Conservation (phyloP, 2,113 vertebrate species). For the Blennius ocellaris region DNA sequence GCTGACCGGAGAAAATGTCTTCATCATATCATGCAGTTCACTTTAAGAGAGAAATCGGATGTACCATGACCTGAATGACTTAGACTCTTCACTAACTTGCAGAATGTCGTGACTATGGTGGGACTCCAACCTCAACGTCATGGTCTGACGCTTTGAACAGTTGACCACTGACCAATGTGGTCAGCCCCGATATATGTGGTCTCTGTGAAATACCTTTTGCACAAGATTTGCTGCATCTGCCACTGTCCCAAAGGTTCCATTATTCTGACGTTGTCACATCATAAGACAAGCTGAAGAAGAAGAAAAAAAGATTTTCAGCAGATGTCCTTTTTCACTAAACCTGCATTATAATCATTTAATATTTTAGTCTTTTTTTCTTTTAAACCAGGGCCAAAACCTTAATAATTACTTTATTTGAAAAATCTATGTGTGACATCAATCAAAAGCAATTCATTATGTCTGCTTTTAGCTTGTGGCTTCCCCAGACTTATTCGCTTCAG, state of each 20-base stretch:
- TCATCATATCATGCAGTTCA: too few species aligned
- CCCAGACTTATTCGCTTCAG: conserved; percentile 21
- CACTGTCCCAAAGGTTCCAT: conserved; percentile 47
- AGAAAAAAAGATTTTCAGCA: conserved; percentile 18
- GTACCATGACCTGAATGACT: too few species aligned
- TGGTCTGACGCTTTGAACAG: too few species aligned
- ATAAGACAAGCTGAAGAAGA: conserved; percentile 18
- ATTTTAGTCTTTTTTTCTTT: conserved; percentile 12
- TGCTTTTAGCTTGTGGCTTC: conserved; percentile 21
- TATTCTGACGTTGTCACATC: conserved; percentile 47
- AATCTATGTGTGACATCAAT: conserved; percentile 12
- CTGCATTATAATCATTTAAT: neutral
- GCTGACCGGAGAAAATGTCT: too few species aligned
- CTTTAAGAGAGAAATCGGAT: too few species aligned
- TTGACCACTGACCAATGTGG: too few species aligned
- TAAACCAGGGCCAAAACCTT: neutral
- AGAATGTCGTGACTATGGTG: too few species aligned
- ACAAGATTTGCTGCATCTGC: conserved; percentile 45
- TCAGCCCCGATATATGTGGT: too few species aligned
- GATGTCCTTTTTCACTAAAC: neutral
- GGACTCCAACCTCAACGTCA: too few species aligned
- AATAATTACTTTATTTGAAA: conserved; percentile 22
- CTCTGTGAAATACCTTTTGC: neutral
- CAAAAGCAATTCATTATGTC: conserved; percentile 11
- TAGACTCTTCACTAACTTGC: too few species aligned